These are phyloP conservation scores for Hirtodrosophila histrioides DNA, from an alignment of 2,888 invertebrate species.

Conservation along the genomic window DNA sequence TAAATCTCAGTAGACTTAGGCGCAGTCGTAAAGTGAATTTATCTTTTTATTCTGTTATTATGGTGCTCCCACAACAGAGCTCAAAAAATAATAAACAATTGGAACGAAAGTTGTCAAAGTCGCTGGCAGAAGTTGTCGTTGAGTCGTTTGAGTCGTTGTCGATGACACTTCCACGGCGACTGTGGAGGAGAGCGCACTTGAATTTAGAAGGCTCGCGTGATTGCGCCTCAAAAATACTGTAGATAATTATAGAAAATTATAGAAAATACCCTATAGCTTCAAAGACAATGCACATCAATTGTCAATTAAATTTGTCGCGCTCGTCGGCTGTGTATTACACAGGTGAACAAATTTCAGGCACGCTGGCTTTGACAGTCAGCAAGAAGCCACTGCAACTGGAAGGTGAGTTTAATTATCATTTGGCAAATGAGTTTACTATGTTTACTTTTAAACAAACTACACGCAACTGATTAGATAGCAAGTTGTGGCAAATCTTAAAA, in stretches of 20 bases:
- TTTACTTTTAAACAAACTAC: not conserved
- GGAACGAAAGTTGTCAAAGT: conserved; percentile 27
- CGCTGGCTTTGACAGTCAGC: conserved; percentile 40
- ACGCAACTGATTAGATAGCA: not conserved
- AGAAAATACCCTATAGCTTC: conserved; percentile 26
- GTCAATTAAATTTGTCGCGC: conserved; percentile 66
- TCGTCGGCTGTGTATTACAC: conserved; percentile 65
- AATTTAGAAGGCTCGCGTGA: conserved; percentile 19
- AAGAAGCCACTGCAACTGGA: conserved; percentile 53
- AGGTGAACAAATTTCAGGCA: conserved; percentile 69
- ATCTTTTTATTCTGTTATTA: conserved; percentile 42
- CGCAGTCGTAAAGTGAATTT: conserved; percentile 36
- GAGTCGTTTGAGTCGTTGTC: conserved; percentile 1
- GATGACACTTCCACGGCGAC: conserved; percentile 28
- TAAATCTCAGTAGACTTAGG: conserved; percentile 30
- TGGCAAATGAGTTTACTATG: conserved; percentile 11
- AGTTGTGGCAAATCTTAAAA: not conserved
- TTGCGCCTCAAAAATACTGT: conserved; percentile 34
- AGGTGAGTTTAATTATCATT: conserved; percentile 48
- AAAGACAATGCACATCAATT: conserved; percentile 59
- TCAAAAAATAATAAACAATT: conserved; percentile 20
- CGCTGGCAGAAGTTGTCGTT: conserved; percentile 15
- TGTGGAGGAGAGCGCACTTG: conserved; percentile 36
- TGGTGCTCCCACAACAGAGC: conserved; percentile 15
- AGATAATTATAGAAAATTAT: not conserved